Base-by-base conservation (phyloP, 2,888 invertebrate genomes). In the Stegophylla sp. region DNA sequence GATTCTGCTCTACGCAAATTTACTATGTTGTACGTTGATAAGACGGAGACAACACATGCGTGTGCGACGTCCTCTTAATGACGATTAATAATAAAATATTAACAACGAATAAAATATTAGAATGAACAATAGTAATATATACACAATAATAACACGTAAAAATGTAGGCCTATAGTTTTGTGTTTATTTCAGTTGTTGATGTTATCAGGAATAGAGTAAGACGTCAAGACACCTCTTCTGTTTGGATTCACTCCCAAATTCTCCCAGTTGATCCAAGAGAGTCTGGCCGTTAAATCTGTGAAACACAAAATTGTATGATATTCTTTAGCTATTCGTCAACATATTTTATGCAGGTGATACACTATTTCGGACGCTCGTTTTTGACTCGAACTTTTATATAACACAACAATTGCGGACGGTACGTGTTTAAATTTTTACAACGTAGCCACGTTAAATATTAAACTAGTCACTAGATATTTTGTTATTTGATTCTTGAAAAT, bases 211-310 rank as follows among this genome's bases (percentile, higher is more conserved):
- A 79, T 79, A 43, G 79, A 79, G 1, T 79, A 79, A 34, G 79
- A 79, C 17, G 79, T 61, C 34, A 79, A n/a, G 9, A 71, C 79
- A 2, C 94, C 94, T 84, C 96, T 89, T 72, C 95, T 89, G 82
- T 94, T 94, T 2, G 96, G 96, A 86, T 94, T 95, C 4, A 98
- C 96, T 0, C 98, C 98, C 1, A 99, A 89, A 86, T 96, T 97
- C 87, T 97, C 96, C 98, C 98, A 99, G 86, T 98, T 97, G 85
- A 99, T 98, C 98, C 98, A 99, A 0, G 97, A 97, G 43, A 99
- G 89, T 81, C 98, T 90, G 0, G 98, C 98, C 0, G 98, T 97
- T 84, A 99, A 88, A 90, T 98, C 98, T 98, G 88, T 1, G 23
- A 4, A 20, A 45, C 3, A 64, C n/a, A 26, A 43, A 67, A 28